These are phyloP conservation scores for Glyptemys insculpta DNA, from an alignment of 2,797 vertebrate genomes.

Conservation along the genomic window DNA sequence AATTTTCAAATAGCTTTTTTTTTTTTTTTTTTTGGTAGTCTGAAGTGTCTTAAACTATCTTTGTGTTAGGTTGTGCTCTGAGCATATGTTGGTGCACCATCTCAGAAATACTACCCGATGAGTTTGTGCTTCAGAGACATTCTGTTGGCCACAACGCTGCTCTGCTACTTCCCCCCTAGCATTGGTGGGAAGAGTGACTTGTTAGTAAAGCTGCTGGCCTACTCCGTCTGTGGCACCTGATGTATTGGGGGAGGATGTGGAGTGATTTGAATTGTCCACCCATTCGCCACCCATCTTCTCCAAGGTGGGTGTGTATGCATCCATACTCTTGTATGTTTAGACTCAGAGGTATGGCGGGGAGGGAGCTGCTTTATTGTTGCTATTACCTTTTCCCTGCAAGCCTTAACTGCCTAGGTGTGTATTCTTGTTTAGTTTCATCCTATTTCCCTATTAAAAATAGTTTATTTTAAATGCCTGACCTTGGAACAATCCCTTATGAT, in stretches of 20 bases:
- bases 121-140: not conserved
- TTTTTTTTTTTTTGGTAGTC: not conserved
- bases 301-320: not conserved
- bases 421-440: not conserved
- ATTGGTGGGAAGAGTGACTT: not conserved
- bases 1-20: not conserved
- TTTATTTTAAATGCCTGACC: not conserved
- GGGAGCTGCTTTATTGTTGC: not conserved
- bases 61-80: not conserved
- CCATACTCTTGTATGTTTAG: not conserved
- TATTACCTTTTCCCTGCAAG: fast-evolving
- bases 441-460: not conserved
- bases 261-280: not conserved
- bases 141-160: not conserved
- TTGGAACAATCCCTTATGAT: not conserved
- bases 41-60: not conserved
- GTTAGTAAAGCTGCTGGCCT: not conserved
- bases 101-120: not conserved
- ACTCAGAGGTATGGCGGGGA: too few species aligned
- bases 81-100: not conserved
- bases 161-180: not conserved
- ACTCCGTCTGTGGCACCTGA: not conserved
- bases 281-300: not conserved
- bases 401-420: not conserved
- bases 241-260: not conserved